These are phyloP conservation scores for Bombyx huttoni DNA, from an alignment of 2,888 invertebrate genomes.

Conservation along the genomic window DNA sequence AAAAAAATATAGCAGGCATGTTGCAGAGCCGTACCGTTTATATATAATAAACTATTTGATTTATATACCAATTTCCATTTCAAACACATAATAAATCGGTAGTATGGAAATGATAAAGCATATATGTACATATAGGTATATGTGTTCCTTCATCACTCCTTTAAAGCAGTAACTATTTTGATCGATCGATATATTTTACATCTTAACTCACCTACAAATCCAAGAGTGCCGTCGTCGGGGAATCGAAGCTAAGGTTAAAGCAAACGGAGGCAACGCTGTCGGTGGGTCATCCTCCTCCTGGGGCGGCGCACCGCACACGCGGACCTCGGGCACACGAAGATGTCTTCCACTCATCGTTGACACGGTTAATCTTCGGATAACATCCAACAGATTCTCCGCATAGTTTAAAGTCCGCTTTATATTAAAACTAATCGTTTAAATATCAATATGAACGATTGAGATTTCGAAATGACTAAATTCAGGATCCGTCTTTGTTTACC, in stretches of 20 bases:
- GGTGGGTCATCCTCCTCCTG: constrained; percentile 57
- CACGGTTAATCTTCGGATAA: not conserved
- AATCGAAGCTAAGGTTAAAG: constrained; percentile 65
- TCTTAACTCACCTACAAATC: constrained; percentile 80
- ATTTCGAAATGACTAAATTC: constrained; percentile 8
- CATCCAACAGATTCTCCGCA: not conserved
- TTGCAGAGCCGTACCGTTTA: no score
- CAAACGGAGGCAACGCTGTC: constrained; percentile 51
- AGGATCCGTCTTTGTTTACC: constrained; percentile 6
- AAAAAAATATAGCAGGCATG: no score
- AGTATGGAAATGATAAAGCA: no score
- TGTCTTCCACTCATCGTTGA: constrained; percentile 64
- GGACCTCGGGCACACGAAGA: constrained; percentile 78
- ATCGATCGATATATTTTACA: not conserved
- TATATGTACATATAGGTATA: no score
- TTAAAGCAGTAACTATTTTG: no score
- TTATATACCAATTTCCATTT: no score
- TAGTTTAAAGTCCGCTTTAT: not conserved
- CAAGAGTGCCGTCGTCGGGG: constrained; percentile 81
- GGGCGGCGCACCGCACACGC: constrained; percentile 72
- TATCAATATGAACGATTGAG: not conserved
- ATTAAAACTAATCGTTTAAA: not conserved
- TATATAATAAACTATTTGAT: no score
- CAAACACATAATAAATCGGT: no score
- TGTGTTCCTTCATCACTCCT: no score